Evolutionary conservation across 1,140 invertebrate genomes (phyloP), one percentile per base, ranked within the genome.

Genomic region (Drosophila busckii): DNA sequence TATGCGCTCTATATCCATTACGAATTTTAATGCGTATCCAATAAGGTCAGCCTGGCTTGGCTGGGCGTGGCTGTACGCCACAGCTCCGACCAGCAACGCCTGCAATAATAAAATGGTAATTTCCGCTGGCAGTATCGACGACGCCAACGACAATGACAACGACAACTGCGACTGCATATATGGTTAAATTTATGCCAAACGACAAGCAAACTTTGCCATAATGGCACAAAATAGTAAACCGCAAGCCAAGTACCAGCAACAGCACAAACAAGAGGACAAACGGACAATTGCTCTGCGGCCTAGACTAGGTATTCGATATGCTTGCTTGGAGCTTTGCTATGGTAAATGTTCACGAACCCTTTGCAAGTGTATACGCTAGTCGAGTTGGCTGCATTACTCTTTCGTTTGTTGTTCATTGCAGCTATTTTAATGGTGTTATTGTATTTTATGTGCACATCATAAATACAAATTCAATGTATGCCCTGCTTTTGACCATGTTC

Each of bases 41-140:
- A 80, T 82, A 70, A 76, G 70, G 63, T 50, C 42, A 48, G 41
- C 12, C 40, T 41, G 31, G 37, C 41, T 23, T 48, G 44, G 44
- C 41, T 46, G 10, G 29, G 16, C n/a, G 9, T 10, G 42, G 54
- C 35, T 40, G 50, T 53, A 22, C 37, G 22, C 9, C 26, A 12
- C 9, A 26, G 37, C 42, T 15, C 17, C 45, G 37, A 26, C 26
- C 23, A 49, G 28, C 46, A 53, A 29, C 31, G 63, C 46, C 63
- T 73, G 73, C 68, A 80, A 80, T 80, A 80, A 80, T 80, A 80
- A 80, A 80, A 80, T 80, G 73, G 73, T 80, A 80, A 80, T 80
- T 80, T 80, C 73, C 71, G 70, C 67, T 52, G 52, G 20, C 40
- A 45, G n/a, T n/a, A n/a, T n/a, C n/a, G n/a, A n/a, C n/a, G n/a